Conservation (phyloP, 2,797 vertebrate genomes). For the Tokudaia muenninki region DNA sequence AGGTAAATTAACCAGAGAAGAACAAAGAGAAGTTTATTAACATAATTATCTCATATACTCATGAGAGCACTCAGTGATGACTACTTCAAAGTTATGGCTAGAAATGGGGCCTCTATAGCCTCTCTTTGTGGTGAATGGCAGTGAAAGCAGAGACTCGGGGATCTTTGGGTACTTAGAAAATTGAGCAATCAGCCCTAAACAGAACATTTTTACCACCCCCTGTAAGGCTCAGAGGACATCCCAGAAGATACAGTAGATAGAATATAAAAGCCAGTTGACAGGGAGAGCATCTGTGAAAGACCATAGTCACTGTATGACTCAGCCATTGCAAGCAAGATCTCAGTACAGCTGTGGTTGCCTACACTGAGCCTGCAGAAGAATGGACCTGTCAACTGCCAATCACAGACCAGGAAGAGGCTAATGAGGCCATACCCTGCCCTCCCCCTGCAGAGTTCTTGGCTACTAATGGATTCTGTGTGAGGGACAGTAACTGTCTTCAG, state of each 20-base stretch:
- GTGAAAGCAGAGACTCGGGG: not conserved
- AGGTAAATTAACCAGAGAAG: not conserved
- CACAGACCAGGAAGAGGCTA: not conserved
- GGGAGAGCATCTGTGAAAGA: not conserved
- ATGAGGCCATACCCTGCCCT: fast-evolving
- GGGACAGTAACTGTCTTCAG: not conserved
- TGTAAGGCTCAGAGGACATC: not conserved
- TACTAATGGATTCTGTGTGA: not conserved
- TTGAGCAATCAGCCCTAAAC: not conserved
- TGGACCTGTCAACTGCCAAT: not conserved
- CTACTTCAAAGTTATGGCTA: not conserved
- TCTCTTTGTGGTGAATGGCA: not conserved
- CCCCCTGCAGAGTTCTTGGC: not conserved
- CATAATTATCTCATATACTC: not conserved
- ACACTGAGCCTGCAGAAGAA: not conserved
- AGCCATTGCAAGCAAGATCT: not conserved
- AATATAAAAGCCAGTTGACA: not conserved
- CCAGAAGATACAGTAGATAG: not conserved
- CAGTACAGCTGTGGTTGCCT: not conserved
- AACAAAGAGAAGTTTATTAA: constrained; percentile 13
- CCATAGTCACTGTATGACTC: not conserved
- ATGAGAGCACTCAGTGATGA: not conserved
- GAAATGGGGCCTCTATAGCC: not conserved
- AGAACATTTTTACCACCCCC: not conserved
- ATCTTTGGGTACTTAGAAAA: not conserved